Conservation (phyloP, 2,888 invertebrate genomes). For the Sericinus montela region DNA sequence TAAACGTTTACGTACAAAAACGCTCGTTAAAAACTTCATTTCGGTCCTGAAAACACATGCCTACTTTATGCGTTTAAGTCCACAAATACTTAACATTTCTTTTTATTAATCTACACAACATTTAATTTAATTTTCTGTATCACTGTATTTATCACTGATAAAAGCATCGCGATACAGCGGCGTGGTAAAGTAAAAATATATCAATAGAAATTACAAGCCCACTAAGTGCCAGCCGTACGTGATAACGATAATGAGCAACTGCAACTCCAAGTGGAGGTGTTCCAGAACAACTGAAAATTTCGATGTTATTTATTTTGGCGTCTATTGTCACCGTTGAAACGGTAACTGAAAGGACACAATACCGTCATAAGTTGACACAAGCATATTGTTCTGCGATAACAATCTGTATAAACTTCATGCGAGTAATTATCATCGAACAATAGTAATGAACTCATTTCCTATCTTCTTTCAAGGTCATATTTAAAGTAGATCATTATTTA, state of each 20-base stretch:
- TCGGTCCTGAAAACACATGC: slow-evolving; percentile 4
- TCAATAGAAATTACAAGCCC: slow-evolving; percentile 15
- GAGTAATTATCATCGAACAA: slow-evolving; percentile 4
- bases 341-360: slow-evolving; percentile 4
- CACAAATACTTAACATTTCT: neutral
- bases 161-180: slow-evolving; percentile 6
- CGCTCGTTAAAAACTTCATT: slow-evolving; percentile 1
- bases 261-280: neutral
- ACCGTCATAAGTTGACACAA: slow-evolving; percentile 8
- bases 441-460: neutral
- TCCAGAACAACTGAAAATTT: neutral
- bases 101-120: neutral
- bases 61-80: neutral
- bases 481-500: too few species aligned
- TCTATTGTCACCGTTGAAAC: slow-evolving; percentile 4
- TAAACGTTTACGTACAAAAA: slow-evolving; percentile 3
- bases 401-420: neutral
- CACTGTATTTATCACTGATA: slow-evolving; percentile 14
- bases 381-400: slow-evolving; percentile 2
- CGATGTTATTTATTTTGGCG: neutral
- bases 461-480: neutral
- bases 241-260: slow-evolving; percentile 11
- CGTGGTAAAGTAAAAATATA: neutral
- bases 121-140: slow-evolving; percentile 1
- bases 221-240: slow-evolving; percentile 13